Percentiles rank a stretch among this genome's conserved stretches.
Conservation (phyloP, 1,140 invertebrate species). For the Meloidogyne hapla region DNA sequence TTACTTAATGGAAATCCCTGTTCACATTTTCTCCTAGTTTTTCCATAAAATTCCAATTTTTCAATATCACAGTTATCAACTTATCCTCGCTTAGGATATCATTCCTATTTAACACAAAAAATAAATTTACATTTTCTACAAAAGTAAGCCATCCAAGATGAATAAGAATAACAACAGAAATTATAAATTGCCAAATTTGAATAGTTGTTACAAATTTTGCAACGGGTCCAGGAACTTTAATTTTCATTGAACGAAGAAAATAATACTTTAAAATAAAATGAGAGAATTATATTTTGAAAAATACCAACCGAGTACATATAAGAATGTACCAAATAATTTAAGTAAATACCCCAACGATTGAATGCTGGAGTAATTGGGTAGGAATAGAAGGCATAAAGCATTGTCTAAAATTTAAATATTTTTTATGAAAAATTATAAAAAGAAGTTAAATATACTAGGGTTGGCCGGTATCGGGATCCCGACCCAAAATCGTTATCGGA, state of each 20-base stretch:
- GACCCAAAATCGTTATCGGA: no score
- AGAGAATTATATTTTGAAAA: no score
- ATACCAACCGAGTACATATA: slow-evolving; percentile 80
- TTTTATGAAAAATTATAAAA: no score
- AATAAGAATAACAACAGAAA: slow-evolving; percentile 78
- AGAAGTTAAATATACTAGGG: no score
- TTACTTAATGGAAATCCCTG: no score
- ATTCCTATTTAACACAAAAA: no score
- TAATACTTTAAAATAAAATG: slow-evolving; percentile 98
- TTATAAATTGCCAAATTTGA: slow-evolving; percentile 96
- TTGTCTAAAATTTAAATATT: slow-evolving; percentile 64
- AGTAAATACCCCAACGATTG: slow-evolving; percentile 95
- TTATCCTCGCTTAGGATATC: no score
- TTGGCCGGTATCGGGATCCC: no score
- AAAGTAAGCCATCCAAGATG: slow-evolving; percentile 73
- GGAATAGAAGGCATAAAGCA: slow-evolving; percentile 94
- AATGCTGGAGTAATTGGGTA: slow-evolving; percentile 91
- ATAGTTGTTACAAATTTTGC: slow-evolving; percentile 88
- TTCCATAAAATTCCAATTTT: no score
- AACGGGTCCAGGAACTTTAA: slow-evolving; percentile 78
- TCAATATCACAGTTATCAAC: no score
- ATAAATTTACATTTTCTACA: slow-evolving; percentile 54
- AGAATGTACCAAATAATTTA: slow-evolving; percentile 96
- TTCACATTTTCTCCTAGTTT: no score
- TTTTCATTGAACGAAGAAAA: slow-evolving; percentile 83